These are phyloP conservation scores for Erebia epiphron DNA, from an alignment of 2,888 invertebrate genomes.

Conservation along the genomic window DNA sequence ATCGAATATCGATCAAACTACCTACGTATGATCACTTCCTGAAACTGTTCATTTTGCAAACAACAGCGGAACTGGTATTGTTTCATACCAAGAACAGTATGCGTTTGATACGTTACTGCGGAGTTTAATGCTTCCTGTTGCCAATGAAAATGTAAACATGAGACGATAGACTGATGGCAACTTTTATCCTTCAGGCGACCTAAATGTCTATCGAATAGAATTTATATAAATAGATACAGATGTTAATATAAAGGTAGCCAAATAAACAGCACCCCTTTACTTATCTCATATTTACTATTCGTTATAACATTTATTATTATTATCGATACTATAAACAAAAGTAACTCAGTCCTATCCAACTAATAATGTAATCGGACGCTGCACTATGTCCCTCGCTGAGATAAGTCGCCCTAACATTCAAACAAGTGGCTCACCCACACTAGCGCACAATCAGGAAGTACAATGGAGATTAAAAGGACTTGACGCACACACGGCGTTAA, in stretches of 20 bases:
- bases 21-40: constrained; percentile 63
- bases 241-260: background rate
- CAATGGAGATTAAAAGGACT: constrained; percentile 80
- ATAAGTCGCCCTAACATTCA: constrained; percentile 81
- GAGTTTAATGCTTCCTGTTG: constrained; percentile 78
- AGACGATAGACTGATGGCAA: constrained; percentile 29
- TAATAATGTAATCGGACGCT: constrained; percentile 79
- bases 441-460: constrained; percentile 75
- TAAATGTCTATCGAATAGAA: background rate
- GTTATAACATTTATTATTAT: constrained; percentile 18
- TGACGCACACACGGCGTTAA: constrained; percentile 73
- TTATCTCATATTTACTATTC: constrained; percentile 19
- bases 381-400: constrained; percentile 80
- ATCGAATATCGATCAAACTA: constrained; percentile 59
- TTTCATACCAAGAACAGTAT: constrained; percentile 69
- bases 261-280: background rate
- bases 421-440: constrained; percentile 82
- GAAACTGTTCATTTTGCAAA: constrained; percentile 76
- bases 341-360: constrained; percentile 44
- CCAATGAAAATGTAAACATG: constrained; percentile 76
- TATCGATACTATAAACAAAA: constrained; percentile 56
- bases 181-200: background rate
- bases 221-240: background rate
- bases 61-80: constrained; percentile 80
- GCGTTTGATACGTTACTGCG: constrained; percentile 70